A percentile compares a stretch with the other conserved stretches of the same genome.
Conservation (phyloP, 2,113 vertebrate genomes). For the Heliornis fulica region DNA sequence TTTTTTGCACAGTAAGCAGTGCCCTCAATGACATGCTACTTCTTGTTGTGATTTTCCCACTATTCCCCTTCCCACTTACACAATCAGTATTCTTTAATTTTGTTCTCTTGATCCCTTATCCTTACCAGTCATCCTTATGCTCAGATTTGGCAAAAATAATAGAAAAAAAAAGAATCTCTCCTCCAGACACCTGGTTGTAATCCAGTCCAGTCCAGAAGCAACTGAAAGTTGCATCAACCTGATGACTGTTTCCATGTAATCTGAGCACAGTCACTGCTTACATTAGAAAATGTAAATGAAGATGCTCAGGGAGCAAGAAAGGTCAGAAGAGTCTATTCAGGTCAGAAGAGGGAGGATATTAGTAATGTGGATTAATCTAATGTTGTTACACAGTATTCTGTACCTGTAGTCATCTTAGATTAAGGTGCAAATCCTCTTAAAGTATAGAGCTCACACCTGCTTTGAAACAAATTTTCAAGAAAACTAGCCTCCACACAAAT, state of each 20-base stretch:
- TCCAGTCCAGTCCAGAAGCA: background rate
- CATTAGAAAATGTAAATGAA: background rate
- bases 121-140: background rate
- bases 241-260: background rate
- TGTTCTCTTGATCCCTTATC: background rate
- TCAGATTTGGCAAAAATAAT: background rate
- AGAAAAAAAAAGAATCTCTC: background rate
- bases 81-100: background rate
- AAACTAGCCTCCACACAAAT: background rate
- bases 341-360: background rate
- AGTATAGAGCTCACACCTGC: background rate
- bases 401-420: background rate
- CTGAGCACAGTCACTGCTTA: background rate
- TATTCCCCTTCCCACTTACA: background rate
- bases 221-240: background rate
- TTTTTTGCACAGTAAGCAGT: background rate
- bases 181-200: background rate
- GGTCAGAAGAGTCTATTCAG: background rate
- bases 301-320: background rate
- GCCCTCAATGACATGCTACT: background rate
- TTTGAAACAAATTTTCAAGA: background rate
- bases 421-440: fast-evolving
- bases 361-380: background rate
- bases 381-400: background rate
- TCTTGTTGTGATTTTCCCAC: background rate